A percentile compares a stretch with the other conserved stretches of the same genome.
These are phyloP conservation scores for Urocyon cinereoargenteus DNA, from an alignment of 2,797 vertebrate species.

Conservation along the genomic window DNA sequence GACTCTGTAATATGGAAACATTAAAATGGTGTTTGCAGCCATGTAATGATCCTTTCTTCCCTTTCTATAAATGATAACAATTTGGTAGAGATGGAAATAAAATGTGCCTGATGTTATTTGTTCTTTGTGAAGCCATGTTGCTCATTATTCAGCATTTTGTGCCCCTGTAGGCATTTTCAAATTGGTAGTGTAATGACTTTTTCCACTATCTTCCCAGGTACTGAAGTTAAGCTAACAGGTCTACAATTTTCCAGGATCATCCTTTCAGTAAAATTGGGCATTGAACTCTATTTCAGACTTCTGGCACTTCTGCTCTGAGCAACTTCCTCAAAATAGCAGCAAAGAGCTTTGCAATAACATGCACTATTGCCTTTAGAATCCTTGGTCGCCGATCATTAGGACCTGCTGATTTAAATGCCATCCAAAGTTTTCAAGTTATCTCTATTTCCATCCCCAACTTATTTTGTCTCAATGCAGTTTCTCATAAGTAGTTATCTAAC, in stretches of 20 bases:
- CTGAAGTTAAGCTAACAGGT: conserved; percentile 56
- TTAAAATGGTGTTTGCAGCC: background rate
- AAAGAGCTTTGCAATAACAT: conserved; percentile 72
- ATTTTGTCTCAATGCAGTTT: conserved; percentile 36
- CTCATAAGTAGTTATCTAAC: conserved; percentile 26
- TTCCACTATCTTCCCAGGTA: conserved; percentile 38
- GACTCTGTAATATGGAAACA: background rate
- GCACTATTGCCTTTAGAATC: conserved; percentile 69
- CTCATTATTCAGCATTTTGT: conserved; percentile 69
- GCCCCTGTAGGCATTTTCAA: conserved; percentile 38
- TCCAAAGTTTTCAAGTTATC: conserved; percentile 61
- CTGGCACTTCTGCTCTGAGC: conserved; percentile 38
- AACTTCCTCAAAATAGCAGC: conserved; percentile 75
- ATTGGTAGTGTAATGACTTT: conserved; percentile 58
- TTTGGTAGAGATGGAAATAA: conserved; percentile 22
- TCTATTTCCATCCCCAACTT: conserved; percentile 27
- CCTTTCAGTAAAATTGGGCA: conserved; percentile 62
- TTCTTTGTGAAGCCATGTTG: conserved; percentile 19
- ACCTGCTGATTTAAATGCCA: conserved; percentile 68
- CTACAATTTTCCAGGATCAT: conserved; percentile 71
- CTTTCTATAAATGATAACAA: conserved; percentile 16
- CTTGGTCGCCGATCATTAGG: conserved; percentile 69
- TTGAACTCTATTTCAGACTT: conserved; percentile 65
- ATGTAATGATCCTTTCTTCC: conserved; percentile 42
- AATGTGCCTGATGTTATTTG: conserved; percentile 11